Percentiles rank a stretch among this genome's conserved stretches.
These are phyloP conservation scores for Pheosia gnoma DNA, from an alignment of 2,888 invertebrate genomes.

Conservation along the genomic window DNA sequence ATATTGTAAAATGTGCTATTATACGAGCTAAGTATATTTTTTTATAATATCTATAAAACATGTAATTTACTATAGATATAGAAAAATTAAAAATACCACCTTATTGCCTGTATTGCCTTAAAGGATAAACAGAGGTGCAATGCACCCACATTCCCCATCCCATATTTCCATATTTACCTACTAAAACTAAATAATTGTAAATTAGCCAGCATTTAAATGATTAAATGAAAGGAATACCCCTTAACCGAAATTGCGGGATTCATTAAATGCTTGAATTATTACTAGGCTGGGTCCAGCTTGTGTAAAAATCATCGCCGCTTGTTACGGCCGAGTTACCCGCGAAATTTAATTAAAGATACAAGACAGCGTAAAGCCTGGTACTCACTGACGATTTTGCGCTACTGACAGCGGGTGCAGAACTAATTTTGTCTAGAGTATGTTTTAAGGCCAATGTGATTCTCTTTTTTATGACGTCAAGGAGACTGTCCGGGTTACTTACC, in stretches of 20 bases:
- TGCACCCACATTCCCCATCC: too few species aligned
- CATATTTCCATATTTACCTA: neutral
- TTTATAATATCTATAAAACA: too few species aligned
- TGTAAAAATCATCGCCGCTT: slow-evolving; percentile 6
- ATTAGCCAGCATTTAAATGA: neutral
- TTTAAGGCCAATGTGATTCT: neutral
- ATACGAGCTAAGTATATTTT: too few species aligned
- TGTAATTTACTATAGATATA: too few species aligned
- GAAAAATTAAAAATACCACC: too few species aligned
- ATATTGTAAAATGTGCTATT: too few species aligned
- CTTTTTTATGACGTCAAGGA: neutral
- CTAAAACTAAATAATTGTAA: neutral
- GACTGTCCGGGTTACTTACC: neutral
- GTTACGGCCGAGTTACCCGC: slow-evolving; percentile 1
- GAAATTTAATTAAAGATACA: slow-evolving; percentile 23
- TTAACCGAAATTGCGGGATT: neutral
- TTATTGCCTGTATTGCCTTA: too few species aligned
- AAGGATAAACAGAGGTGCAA: too few species aligned
- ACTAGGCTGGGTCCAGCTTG: neutral
- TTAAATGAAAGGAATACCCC: neutral
- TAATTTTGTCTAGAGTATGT: neutral
- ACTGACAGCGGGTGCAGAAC: neutral
- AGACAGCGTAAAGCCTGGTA: neutral
- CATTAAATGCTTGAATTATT: slow-evolving; percentile 7
- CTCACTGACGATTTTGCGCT: neutral